These are phyloP conservation scores for Dolichallabes microphthalmus DNA, from an alignment of 2,113 vertebrate genomes.

Conservation along the genomic window DNA sequence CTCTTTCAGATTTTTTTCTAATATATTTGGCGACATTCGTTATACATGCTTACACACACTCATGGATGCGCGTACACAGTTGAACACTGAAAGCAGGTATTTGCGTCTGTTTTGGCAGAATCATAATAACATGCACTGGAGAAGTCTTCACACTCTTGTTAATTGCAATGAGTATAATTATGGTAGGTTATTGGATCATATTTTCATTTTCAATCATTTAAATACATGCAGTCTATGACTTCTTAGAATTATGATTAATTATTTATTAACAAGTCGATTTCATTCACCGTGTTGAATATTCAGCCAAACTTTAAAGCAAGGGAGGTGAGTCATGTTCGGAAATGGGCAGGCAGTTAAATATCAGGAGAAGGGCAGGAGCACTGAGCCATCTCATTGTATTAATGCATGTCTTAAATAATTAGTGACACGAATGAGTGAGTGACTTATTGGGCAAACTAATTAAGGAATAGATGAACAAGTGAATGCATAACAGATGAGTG, in stretches of 20 bases:
- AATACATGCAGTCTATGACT: constrained; percentile 79
- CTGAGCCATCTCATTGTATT: constrained; percentile 1
- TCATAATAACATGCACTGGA: neutral
- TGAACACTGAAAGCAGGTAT: neutral
- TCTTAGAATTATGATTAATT: constrained; percentile 84
- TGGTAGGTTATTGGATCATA: constrained; percentile 67
- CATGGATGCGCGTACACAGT: neutral
- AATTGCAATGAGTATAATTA: constrained; percentile 13
- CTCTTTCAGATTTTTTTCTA: neutral
- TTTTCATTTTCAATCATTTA: constrained; percentile 87
- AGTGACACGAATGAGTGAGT: constrained; percentile 8
- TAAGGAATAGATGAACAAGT: constrained; percentile 13
- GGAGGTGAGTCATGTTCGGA: constrained; percentile 47
- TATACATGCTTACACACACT: neutral
- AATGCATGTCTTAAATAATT: constrained; percentile 31
- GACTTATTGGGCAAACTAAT: constrained; percentile 11
- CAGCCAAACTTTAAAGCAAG: constrained; percentile 76
- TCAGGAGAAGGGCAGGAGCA: constrained; percentile 1
- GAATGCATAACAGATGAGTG: constrained; percentile 19
- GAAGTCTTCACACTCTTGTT: neutral
- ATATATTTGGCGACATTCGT: neutral
- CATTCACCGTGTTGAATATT: constrained; percentile 79
- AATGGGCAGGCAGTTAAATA: constrained; percentile 26
- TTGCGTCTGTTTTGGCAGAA: constrained; percentile 20
- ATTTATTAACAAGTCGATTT: constrained; percentile 93